Conservation (phyloP, 2,797 vertebrate genomes). For the Falco novaeseelandiae region DNA sequence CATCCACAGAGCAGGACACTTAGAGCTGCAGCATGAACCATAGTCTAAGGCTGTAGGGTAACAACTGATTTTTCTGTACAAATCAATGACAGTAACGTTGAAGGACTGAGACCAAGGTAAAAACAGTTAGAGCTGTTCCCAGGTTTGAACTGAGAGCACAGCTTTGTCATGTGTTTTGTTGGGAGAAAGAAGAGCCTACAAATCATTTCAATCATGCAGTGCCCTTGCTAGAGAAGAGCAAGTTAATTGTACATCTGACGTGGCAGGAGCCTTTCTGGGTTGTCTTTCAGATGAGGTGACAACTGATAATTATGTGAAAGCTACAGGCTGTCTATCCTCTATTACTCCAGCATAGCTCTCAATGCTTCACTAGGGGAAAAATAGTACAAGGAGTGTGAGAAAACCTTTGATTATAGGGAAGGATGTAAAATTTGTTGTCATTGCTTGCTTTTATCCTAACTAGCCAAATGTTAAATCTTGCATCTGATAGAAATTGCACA, state of each 20-base stretch:
- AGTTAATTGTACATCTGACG: conserved; percentile 11
- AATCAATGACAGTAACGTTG: not conserved
- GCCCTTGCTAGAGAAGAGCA: conserved; percentile 29
- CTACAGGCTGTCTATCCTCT: not conserved
- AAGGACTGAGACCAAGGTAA: not conserved
- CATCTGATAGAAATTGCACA: not conserved
- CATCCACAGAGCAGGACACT: not conserved
- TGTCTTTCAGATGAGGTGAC: conserved; percentile 2
- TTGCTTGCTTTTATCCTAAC: not conserved
- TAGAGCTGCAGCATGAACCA: not conserved
- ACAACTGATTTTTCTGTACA: not conserved
- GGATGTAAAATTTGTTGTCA: not conserved
- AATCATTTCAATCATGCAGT: not conserved
- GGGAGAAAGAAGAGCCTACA: not conserved
- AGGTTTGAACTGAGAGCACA: not conserved
- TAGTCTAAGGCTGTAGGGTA: not conserved
- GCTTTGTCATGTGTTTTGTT: not conserved
- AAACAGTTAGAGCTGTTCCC: not conserved
- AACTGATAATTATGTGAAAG: conserved; percentile 40
- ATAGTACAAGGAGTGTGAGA: not conserved
- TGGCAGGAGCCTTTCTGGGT: conserved; percentile 14
- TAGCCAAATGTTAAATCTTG: not conserved
- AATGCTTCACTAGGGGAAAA: not conserved
- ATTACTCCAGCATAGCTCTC: not conserved
- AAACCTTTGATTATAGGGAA: conserved; percentile 21